Evolutionary conservation across 2,797 vertebrate genomes (phyloP).

Genomic region (Sebastes hopkinsi): DNA sequence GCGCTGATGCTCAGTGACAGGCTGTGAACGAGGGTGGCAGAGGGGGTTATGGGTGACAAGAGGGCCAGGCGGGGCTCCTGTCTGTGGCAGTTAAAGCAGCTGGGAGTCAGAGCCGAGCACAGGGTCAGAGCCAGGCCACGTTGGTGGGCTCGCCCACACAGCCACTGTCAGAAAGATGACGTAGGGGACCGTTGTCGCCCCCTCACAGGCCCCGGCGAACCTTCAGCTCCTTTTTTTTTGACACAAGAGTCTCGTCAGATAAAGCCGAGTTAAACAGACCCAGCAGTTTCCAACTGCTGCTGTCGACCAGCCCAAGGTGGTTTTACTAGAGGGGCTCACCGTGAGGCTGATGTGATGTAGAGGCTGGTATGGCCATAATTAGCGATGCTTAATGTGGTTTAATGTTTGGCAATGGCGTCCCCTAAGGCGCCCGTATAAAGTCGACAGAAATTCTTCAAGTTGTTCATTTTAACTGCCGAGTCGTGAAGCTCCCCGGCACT

Average conservation of each 20-base stretch:
- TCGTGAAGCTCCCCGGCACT: conserved; percentile 56
- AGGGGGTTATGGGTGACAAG: conserved; percentile 58
- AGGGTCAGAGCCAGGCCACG: conserved; percentile 73
- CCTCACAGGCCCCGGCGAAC: conserved; percentile 47
- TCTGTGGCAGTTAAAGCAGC: conserved; percentile 76
- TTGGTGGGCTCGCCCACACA: conserved; percentile 58
- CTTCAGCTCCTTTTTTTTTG: conserved; percentile 58
- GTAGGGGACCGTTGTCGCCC: conserved; percentile 23
- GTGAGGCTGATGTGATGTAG: conserved; percentile 62
- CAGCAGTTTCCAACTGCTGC: conserved; percentile 73
- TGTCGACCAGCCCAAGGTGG: conserved; percentile 63
- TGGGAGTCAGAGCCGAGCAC: conserved; percentile 64
- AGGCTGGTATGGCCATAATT: conserved; percentile 60
- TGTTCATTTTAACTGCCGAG: conserved; percentile 69
- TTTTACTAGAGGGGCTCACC: conserved; percentile 48
- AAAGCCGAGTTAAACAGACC: conserved; percentile 62
- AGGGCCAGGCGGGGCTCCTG: conserved; percentile 63
- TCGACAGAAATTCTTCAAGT: conserved; percentile 58
- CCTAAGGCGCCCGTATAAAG: conserved; percentile 52
- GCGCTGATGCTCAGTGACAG: conserved; percentile 78
- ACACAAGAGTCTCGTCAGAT: conserved; percentile 60
- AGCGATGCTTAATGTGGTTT: conserved; percentile 60
- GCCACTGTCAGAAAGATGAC: conserved; percentile 73
- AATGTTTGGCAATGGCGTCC: conserved; percentile 44
- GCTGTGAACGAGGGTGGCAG: conserved; percentile 69